Conservation (phyloP, 2,797 vertebrate genomes). For the Enteromius trimaculatus region DNA sequence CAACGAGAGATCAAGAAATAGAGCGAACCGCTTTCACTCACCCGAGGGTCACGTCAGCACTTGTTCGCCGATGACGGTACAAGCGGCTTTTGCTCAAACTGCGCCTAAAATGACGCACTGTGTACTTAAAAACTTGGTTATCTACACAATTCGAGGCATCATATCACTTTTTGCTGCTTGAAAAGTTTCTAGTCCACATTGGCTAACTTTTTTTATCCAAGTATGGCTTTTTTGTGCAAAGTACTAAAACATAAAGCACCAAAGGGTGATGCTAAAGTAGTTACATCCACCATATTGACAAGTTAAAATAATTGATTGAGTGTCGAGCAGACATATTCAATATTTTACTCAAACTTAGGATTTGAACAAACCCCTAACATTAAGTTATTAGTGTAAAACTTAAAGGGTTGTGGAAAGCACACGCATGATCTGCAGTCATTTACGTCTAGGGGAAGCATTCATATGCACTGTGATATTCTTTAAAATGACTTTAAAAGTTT, state of each 20-base stretch:
- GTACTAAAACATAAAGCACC: not conserved
- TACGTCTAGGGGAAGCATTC: too few relatives aligned
- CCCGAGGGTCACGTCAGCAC: slow-evolving; percentile 31
- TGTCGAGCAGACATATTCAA: too few relatives aligned
- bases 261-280: not conserved
- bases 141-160: not conserved
- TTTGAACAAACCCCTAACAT: too few relatives aligned
- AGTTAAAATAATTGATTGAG: too few relatives aligned
- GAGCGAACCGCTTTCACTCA: not conserved
- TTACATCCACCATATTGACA: too few relatives aligned
- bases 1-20: slow-evolving; percentile 21
- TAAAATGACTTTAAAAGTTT: too few relatives aligned
- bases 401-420: too few relatives aligned
- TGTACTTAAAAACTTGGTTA: not conserved
- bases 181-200: not conserved
- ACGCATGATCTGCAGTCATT: too few relatives aligned
- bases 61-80: not conserved
- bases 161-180: not conserved
- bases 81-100: not conserved
- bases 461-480: too few relatives aligned
- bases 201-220: not conserved
- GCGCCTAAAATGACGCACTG: not conserved
- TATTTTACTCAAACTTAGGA: too few relatives aligned
- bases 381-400: too few relatives aligned
- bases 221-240: not conserved